These are phyloP conservation scores for Euura lappo DNA, from an alignment of 1,140 invertebrate species.

Conservation along the genomic window DNA sequence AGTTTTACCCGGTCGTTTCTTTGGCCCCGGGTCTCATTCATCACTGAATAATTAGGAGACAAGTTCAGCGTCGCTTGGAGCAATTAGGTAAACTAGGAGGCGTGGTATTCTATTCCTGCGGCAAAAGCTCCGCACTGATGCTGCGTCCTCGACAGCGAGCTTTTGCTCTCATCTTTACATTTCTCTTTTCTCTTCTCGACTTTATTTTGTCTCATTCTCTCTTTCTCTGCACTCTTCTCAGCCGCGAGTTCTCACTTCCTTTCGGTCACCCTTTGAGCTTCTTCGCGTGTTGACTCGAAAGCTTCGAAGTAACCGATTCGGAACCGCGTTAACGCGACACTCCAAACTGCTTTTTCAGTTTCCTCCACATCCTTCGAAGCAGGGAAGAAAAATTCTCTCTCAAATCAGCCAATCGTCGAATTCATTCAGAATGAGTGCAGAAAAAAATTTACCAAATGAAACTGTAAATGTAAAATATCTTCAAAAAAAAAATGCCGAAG, in stretches of 20 bases:
- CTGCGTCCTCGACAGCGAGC: no score
- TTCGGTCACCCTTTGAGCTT: slow-evolving; percentile 11
- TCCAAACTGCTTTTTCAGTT: slow-evolving; percentile 28
- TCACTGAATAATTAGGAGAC: slow-evolving; percentile 57
- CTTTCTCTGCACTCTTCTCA: neutral
- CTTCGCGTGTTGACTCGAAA: neutral
- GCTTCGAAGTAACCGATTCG: neutral
- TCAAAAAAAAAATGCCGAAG: no score
- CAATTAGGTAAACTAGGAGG: slow-evolving; percentile 57
- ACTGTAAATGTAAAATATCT: no score
- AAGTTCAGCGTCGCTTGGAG: slow-evolving; percentile 46
- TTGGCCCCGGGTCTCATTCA: slow-evolving; percentile 39
- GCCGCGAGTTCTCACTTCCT: slow-evolving; percentile 8
- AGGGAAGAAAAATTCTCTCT: no score
- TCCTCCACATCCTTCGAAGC: slow-evolving; percentile 20
- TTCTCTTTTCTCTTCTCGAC: no score
- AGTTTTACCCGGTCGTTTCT: slow-evolving; percentile 42
- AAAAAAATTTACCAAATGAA: no score
- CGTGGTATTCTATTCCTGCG: slow-evolving; percentile 54
- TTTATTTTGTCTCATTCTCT: neutral
- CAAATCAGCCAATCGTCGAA: no score
- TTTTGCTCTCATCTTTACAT: no score
- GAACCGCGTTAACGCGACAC: slow-evolving; percentile 5
- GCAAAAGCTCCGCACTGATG: neutral
- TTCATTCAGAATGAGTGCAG: no score